phyloP scores from a whole-genome alignment of 2,113 vertebrate genomes.

The Hippocampus barbouri region DNA sequence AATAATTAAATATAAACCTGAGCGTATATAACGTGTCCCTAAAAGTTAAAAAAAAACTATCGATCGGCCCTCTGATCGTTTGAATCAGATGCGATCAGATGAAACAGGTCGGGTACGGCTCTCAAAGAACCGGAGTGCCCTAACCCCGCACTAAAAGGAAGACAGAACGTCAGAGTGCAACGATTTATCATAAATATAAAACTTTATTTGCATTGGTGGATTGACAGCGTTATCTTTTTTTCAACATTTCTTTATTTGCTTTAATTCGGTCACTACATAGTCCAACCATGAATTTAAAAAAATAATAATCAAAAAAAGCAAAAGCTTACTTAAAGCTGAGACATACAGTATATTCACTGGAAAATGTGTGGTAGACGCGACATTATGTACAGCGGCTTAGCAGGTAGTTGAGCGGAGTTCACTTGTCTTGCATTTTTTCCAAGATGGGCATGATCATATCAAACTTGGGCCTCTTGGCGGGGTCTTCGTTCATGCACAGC shows the following conservation, averaged over 20 bases:
- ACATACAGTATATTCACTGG: slow-evolving; percentile 2
- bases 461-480: slow-evolving; percentile 95
- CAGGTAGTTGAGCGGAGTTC: slow-evolving; percentile 60
- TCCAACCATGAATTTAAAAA: slow-evolving; percentile 26
- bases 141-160: no score
- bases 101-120: no score
- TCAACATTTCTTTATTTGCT: slow-evolving; percentile 37
- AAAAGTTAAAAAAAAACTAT: not conserved
- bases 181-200: slow-evolving; percentile 62
- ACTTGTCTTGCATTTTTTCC: slow-evolving; percentile 99
- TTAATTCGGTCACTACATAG: not conserved
- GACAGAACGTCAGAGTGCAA: slow-evolving; percentile 1
- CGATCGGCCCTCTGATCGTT: no score
- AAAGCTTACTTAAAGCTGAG: slow-evolving; percentile 39
- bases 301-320: slow-evolving; percentile 19
- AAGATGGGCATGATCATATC: slow-evolving; percentile 98
- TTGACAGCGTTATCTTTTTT: slow-evolving; percentile 33
- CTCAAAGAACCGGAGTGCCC: no score
- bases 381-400: slow-evolving; percentile 62
- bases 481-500: slow-evolving; percentile 99
- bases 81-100: no score
- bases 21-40: not conserved
- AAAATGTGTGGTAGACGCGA: slow-evolving; percentile 29
- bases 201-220: slow-evolving; percentile 58
- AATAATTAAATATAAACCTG: not conserved